phyloP scores from a whole-genome alignment of 2,797 vertebrate genomes.

The Leptoclinus maculatus region DNA sequence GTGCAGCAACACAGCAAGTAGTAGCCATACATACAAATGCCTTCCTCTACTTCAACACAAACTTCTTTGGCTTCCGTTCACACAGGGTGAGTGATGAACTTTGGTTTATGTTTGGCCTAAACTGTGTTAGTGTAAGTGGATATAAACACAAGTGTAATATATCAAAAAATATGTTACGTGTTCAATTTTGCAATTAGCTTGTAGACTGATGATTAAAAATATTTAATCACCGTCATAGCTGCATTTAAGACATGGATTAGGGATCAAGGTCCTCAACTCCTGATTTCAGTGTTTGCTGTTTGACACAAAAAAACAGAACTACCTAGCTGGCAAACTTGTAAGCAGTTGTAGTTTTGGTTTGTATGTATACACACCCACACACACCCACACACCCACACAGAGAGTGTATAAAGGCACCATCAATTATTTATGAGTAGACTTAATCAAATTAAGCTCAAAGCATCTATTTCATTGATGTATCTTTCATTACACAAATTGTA shows the following conservation, averaged over 20 bases:
- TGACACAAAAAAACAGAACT: neutral
- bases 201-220: neutral
- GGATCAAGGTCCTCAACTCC: neutral
- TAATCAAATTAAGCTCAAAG: neutral
- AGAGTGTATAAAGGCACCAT: neutral
- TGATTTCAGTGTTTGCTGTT: neutral
- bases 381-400: neutral
- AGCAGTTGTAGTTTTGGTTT: neutral
- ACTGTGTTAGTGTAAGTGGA: constrained; percentile 1
- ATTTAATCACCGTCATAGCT: neutral
- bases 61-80: constrained; percentile 2
- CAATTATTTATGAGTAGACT: neutral
- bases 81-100: neutral
- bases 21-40: constrained; percentile 37
- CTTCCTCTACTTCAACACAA: neutral
- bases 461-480: too few species aligned
- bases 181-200: neutral
- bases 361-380: neutral
- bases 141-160: constrained; percentile 14
- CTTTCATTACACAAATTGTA: neutral
- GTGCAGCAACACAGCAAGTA: constrained; percentile 30
- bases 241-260: neutral
- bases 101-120: neutral
- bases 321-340: neutral
- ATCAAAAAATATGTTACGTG: neutral